These are phyloP conservation scores for Tinamus major DNA, from an alignment of 2,797 vertebrate species.

Conservation along the genomic window DNA sequence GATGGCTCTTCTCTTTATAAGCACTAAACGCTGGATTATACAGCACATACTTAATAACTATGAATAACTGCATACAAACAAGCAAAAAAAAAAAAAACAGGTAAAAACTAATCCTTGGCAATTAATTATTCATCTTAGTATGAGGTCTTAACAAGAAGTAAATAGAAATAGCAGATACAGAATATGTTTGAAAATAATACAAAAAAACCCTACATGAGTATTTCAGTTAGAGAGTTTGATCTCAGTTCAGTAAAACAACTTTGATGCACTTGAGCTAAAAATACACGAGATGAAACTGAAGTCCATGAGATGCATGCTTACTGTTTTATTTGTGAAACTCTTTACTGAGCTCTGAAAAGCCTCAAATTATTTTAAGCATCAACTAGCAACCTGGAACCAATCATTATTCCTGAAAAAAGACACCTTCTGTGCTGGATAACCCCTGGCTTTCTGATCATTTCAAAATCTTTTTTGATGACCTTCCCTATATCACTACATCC, in stretches of 20 bases:
- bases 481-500: not conserved
- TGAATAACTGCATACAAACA: conserved; percentile 45
- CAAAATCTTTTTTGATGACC: not conserved
- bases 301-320: not conserved
- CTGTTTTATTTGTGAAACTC: not conserved
- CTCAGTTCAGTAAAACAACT: not conserved
- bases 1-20: conserved; percentile 35
- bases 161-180: not conserved
- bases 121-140: not conserved
- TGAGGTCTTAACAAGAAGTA: not conserved
- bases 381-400: not conserved
- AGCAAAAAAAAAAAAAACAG: not conserved
- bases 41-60: conserved; percentile 50
- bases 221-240: not conserved
- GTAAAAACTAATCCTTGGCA: conserved; percentile 42
- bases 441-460: not conserved
- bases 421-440: not conserved
- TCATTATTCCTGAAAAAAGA: not conserved
- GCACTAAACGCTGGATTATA: conserved; percentile 36
- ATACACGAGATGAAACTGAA: not conserved
- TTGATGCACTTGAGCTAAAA: not conserved
- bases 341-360: not conserved
- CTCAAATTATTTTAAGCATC: not conserved
- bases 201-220: not conserved
- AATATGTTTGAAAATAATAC: not conserved